Evolutionary conservation across 1,140 invertebrate genomes (phyloP).

Genomic region (Drosophila sulfurigaster): DNA sequence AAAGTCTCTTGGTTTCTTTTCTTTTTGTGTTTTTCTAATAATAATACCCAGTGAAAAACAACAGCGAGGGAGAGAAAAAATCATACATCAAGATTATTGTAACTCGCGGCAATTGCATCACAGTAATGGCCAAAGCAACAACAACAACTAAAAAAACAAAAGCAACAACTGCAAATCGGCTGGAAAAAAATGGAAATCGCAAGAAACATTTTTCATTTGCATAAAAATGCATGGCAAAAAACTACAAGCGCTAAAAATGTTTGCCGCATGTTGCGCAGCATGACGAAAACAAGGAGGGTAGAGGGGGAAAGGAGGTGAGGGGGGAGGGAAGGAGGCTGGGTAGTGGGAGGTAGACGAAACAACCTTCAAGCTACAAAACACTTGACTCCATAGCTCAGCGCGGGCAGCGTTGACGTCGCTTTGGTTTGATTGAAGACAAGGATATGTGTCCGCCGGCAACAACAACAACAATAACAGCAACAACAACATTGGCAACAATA

Average conservation of each 20-base stretch:
- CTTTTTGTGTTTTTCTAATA: constrained; percentile 65
- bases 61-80: constrained; percentile 44
- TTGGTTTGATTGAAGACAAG: constrained; percentile 84
- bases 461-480: constrained; percentile 25
- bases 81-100: constrained; percentile 84
- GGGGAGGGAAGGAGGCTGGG: constrained; percentile 7
- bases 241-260: constrained; percentile 82
- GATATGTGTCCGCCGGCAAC: constrained; percentile 78
- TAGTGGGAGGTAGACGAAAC: constrained; percentile 74
- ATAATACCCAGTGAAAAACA: constrained; percentile 45
- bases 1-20: constrained; percentile 25
- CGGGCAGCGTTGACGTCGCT: constrained; percentile 72
- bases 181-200: constrained; percentile 73
- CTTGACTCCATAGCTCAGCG: constrained; percentile 66
- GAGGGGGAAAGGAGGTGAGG: not conserved
- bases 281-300: constrained; percentile 14
- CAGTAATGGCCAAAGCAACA: constrained; percentile 69
- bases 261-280: constrained; percentile 69
- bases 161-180: constrained; percentile 32
- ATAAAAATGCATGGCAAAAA: constrained; percentile 78
- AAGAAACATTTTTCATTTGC: constrained; percentile 84
- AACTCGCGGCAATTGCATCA: constrained; percentile 83
- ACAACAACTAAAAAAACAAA: constrained; percentile 36
- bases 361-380: constrained; percentile 82
- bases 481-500: constrained; percentile 38